Evolutionary conservation across 2,797 vertebrate genomes (phyloP).

Genomic region (Dallia pectoralis): DNA sequence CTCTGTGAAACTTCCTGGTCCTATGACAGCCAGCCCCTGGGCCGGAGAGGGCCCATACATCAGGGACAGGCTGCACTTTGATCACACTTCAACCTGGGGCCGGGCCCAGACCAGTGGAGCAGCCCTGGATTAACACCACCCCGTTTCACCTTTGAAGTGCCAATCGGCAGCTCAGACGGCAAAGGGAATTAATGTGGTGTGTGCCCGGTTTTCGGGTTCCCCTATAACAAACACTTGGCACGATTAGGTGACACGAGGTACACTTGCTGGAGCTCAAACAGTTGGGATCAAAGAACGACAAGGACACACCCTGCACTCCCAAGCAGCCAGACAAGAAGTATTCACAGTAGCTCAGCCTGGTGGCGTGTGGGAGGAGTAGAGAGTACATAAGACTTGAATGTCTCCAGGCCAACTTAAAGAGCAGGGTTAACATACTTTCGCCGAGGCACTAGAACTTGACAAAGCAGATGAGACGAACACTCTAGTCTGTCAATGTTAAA

Average conservation of each 20-base stretch:
- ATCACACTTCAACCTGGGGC: slow-evolving; percentile 64
- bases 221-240: slow-evolving; percentile 39
- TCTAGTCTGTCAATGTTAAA: slow-evolving; percentile 13
- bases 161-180: slow-evolving; percentile 60
- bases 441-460: slow-evolving; percentile 31
- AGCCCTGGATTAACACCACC: slow-evolving; percentile 62
- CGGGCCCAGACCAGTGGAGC: slow-evolving; percentile 4
- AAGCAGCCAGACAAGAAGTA: not conserved
- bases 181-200: slow-evolving; percentile 63
- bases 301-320: not conserved
- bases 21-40: slow-evolving; percentile 46
- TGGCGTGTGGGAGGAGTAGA: slow-evolving; percentile 16
- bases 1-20: slow-evolving; percentile 62
- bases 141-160: slow-evolving; percentile 70
- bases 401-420: slow-evolving; percentile 37
- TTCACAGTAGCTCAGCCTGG: not conserved
- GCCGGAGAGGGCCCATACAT: slow-evolving; percentile 62
- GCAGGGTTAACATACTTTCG: slow-evolving; percentile 33
- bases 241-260: slow-evolving; percentile 35
- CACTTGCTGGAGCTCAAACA: slow-evolving; percentile 24
- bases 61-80: slow-evolving; percentile 70
- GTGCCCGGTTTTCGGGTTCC: slow-evolving; percentile 40
- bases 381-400: slow-evolving; percentile 46
- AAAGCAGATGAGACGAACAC: slow-evolving; percentile 32
- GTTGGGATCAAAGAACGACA: not conserved